Percentiles rank a stretch among this genome's conserved stretches.
phyloP scores from a whole-genome alignment of 2,797 vertebrate species.

The Petrocephalus schoutedeni region DNA sequence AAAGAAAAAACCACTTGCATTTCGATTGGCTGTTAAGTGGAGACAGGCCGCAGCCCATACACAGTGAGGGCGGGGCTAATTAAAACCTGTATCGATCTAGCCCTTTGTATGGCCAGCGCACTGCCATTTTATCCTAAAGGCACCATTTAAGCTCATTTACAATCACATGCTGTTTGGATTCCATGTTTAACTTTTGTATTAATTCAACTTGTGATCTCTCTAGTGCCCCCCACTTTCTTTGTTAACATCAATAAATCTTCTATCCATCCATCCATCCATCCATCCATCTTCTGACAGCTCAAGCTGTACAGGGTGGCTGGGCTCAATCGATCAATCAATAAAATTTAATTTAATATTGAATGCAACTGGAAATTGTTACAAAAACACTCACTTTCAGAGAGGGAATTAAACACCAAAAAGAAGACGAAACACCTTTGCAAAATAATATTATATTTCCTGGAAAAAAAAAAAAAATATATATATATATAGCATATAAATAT shows the following conservation, averaged over 20 bases:
- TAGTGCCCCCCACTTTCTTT: background rate
- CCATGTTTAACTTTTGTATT: background rate
- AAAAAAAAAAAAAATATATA: too few relatives aligned
- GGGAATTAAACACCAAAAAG: background rate
- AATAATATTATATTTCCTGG: background rate
- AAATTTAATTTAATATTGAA: background rate
- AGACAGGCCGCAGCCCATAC: background rate
- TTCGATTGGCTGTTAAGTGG: background rate
- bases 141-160: background rate
- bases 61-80: conserved; percentile 42
- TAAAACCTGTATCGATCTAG: conserved; percentile 65
- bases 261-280: background rate
- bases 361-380: background rate
- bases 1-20: background rate
- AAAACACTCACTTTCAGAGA: background rate
- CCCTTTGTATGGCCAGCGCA: conserved; percentile 26
- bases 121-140: background rate
- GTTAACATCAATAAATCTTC: background rate
- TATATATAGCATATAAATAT: too few relatives aligned
- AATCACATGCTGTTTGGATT: background rate
- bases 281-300: background rate
- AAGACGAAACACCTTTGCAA: background rate
- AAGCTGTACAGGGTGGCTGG: background rate
- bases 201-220: background rate
- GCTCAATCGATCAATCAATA: background rate